Evolutionary conservation across 1,140 invertebrate species (phyloP).

Genomic region (Listronotus bonariensis): DNA sequence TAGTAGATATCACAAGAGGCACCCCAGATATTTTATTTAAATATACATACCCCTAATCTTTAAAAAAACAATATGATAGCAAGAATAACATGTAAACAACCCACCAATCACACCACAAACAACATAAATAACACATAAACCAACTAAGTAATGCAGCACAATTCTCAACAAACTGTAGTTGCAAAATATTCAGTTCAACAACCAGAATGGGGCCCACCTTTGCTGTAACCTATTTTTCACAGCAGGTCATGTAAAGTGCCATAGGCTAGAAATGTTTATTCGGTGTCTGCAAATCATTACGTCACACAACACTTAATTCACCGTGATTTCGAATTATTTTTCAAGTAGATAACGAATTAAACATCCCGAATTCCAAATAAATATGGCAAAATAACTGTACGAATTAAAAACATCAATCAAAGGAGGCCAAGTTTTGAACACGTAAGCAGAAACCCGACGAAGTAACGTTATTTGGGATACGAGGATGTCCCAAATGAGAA

Average conservation of each 20-base stretch:
- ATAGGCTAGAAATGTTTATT: constrained; percentile 26
- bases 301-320: constrained; percentile 28
- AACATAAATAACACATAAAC: constrained; percentile 4
- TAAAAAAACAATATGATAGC: too few relatives aligned
- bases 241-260: constrained; percentile 33
- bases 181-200: constrained; percentile 39
- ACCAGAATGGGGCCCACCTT: constrained; percentile 38
- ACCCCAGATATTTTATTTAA: too few relatives aligned
- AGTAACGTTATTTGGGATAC: constrained; percentile 52
- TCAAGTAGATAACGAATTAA: too few relatives aligned
- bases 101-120: background rate
- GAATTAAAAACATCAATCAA: constrained; percentile 26
- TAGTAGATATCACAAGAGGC: too few relatives aligned
- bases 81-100: background rate
- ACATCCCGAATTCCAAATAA: too few relatives aligned
- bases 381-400: background rate
- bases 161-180: constrained; percentile 32
- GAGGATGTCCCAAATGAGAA: constrained; percentile 47
- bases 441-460: constrained; percentile 35
- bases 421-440: constrained; percentile 34
- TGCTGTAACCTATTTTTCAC: constrained; percentile 37
- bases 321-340: background rate
- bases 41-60: too few relatives aligned
- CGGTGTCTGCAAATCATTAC: constrained; percentile 26
- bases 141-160: constrained; percentile 18